phyloP scores from a whole-genome alignment of 2,888 invertebrate species.

The Schizotus pectinicornis region DNA sequence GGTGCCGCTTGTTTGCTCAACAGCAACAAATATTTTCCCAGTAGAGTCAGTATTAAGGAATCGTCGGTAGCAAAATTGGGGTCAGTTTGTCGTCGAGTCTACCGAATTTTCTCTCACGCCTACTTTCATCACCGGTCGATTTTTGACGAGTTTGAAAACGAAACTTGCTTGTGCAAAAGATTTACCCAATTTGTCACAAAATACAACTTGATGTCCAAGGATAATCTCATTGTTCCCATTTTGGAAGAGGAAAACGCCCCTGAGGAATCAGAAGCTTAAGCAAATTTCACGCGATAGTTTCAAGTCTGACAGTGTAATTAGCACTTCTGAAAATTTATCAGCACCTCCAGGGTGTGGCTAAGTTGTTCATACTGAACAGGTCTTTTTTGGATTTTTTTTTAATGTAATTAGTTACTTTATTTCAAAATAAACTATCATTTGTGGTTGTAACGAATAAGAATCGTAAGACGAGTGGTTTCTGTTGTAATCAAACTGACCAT shows the following conservation, averaged over 20 bases:
- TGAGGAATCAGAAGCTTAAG: slow-evolving; percentile 61
- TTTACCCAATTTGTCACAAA: slow-evolving; percentile 98
- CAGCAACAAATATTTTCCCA: slow-evolving; percentile 99
- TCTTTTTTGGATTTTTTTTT: background rate
- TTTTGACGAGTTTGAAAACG: slow-evolving; percentile 98
- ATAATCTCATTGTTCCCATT: slow-evolving; percentile 98
- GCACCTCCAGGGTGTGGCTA: slow-evolving; percentile 15
- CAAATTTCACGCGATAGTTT: background rate
- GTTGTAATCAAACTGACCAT: too few relatives aligned
- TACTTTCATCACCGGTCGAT: slow-evolving; percentile 97
- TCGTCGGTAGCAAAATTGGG: slow-evolving; percentile 98
- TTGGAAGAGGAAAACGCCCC: slow-evolving; percentile 76
- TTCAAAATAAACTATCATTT: too few relatives aligned
- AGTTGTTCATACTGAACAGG: slow-evolving; percentile 27
- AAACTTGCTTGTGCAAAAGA: slow-evolving; percentile 92
- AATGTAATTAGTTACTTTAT: too few relatives aligned
- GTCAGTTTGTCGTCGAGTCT: slow-evolving; percentile 97
- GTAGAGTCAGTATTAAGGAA: slow-evolving; percentile 98
- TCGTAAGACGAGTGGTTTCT: too few relatives aligned
- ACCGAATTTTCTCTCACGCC: slow-evolving; percentile 99
- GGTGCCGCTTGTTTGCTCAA: slow-evolving; percentile 98
- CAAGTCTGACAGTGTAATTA: background rate
- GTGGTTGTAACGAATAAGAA: too few relatives aligned
- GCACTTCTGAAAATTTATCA: background rate
- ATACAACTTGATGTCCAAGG: slow-evolving; percentile 97